Evolutionary conservation across 1,140 invertebrate species (phyloP).

Genomic region (Leptestheria dahalacensis): DNA sequence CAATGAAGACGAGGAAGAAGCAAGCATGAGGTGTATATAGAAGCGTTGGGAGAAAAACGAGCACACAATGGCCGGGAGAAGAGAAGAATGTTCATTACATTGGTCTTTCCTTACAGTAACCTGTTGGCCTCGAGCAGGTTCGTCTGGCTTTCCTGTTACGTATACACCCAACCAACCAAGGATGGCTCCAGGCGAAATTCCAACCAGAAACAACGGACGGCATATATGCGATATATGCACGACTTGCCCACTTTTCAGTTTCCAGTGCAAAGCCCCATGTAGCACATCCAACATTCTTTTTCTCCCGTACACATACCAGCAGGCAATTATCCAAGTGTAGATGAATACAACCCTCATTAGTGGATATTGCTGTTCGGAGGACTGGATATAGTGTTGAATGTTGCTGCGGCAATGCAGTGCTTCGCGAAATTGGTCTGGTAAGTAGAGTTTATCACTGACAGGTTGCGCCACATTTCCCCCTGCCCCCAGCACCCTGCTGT

Average conservation of each 20-base stretch:
- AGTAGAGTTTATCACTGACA: not conserved
- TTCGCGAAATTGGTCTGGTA: slow-evolving; percentile 11
- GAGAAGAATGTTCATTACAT: not conserved
- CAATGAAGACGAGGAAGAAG: no score
- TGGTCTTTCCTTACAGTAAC: not conserved
- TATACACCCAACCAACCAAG: not conserved
- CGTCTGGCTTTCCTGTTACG: not conserved
- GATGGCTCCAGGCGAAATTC: not conserved
- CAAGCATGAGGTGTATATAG: not conserved
- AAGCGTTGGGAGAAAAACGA: not conserved
- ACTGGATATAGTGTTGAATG: not conserved
- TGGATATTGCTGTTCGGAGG: not conserved
- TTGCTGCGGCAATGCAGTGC: not conserved
- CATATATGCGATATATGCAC: not conserved
- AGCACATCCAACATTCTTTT: no score
- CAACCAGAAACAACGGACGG: not conserved
- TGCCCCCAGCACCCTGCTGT: no score
- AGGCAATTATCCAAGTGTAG: no score
- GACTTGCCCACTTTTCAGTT: not conserved
- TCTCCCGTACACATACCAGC: no score
- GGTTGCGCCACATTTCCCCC: no score
- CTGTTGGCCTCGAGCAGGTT: not conserved
- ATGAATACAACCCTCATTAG: no score
- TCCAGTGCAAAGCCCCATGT: not conserved
- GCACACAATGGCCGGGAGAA: not conserved